A percentile compares a stretch with the other conserved stretches of the same genome.
These are phyloP conservation scores for Catocala fraxini DNA, from an alignment of 2,888 invertebrate species.

Conservation along the genomic window DNA sequence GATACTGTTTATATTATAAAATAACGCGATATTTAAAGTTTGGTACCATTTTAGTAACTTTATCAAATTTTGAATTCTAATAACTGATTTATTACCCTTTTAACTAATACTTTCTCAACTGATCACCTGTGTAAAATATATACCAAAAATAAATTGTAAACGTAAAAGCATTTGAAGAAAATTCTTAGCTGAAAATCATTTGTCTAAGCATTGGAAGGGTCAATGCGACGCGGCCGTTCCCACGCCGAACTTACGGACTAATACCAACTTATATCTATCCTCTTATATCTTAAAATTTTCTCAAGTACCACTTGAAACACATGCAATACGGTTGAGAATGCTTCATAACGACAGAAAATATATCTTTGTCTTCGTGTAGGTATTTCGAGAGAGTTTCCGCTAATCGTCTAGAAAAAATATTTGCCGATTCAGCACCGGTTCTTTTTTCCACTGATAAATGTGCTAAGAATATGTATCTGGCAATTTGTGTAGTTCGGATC, in stretches of 20 bases:
- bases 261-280: conserved; percentile 42
- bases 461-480: conserved; percentile 77
- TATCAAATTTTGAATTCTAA: too few relatives aligned
- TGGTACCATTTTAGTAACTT: too few relatives aligned
- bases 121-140: conserved; percentile 43
- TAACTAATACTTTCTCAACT: too few relatives aligned
- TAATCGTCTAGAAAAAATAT: conserved; percentile 86
- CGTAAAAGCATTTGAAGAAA: conserved; percentile 74
- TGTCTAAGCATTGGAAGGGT: conserved; percentile 83
- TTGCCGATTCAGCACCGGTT: conserved; percentile 79
- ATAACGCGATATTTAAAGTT: too few relatives aligned
- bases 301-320: conserved; percentile 48
- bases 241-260: conserved; percentile 74
- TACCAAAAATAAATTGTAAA: conserved; percentile 34
- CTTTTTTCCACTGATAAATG: conserved; percentile 83
- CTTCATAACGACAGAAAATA: conserved; percentile 25
- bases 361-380: conserved; percentile 64
- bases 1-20: not conserved
- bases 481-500: conserved; percentile 70
- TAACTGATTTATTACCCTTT: too few relatives aligned
- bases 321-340: conserved; percentile 27
- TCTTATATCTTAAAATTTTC: conserved; percentile 13
- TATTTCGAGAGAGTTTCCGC: conserved; percentile 80
- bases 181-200: conserved; percentile 78
- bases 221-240: conserved; percentile 81